A percentile compares a stretch with the other conserved stretches of the same genome.
These are phyloP conservation scores for Berghia stephanieae DNA, from an alignment of 1,140 invertebrate genomes.

Conservation along the genomic window DNA sequence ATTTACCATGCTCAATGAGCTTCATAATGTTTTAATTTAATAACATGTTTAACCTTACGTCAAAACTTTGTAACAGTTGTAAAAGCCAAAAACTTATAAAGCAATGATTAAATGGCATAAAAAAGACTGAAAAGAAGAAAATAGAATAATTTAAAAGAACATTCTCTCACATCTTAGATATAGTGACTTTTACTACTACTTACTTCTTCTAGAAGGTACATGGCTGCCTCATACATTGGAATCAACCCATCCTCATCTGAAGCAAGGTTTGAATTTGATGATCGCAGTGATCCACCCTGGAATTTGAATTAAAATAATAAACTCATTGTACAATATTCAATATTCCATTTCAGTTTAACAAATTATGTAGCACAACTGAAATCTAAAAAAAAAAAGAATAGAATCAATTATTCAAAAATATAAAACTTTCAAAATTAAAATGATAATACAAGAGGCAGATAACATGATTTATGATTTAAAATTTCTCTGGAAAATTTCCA, in stretches of 20 bases:
- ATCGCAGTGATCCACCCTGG: slow-evolving; percentile 41
- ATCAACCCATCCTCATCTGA: slow-evolving; percentile 54
- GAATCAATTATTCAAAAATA: no score
- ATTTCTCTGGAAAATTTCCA: no score
- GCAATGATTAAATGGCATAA: not conserved
- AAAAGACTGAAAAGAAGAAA: not conserved
- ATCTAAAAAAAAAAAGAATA: no score
- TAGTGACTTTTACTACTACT: slow-evolving; percentile 23
- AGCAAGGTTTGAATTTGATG: slow-evolving; percentile 36
- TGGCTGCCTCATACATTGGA: slow-evolving; percentile 70
- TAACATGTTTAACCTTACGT: no score
- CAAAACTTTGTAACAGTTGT: not conserved
- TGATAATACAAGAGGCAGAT: no score
- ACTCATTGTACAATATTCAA: no score
- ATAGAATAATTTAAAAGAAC: not conserved
- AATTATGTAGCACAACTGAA: no score
- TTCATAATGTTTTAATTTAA: no score
- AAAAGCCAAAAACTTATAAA: not conserved
- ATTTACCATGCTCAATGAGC: no score
- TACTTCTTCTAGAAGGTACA: slow-evolving; percentile 71
- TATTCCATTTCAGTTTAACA: no score
- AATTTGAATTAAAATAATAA: not conserved
- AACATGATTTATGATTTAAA: no score
- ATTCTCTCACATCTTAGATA: not conserved
- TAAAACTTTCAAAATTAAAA: no score